Percentiles rank a stretch among this genome's conserved stretches.
phyloP scores from a whole-genome alignment of 2,113 vertebrate genomes.

The Neodontobutis hainanensis region DNA sequence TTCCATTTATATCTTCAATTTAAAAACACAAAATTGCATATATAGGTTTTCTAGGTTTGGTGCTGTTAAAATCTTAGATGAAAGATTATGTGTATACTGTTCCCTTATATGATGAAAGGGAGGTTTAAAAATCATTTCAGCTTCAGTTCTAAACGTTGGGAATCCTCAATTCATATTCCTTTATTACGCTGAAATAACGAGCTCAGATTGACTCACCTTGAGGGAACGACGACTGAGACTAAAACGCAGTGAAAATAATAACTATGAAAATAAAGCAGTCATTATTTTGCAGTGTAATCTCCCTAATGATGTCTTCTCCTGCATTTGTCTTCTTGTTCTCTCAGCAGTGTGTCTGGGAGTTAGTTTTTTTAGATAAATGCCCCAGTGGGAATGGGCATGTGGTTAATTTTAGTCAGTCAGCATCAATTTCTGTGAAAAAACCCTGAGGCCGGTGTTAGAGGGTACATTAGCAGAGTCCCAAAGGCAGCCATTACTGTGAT shows the following conservation, averaged over 20 bases:
- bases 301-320: background rate
- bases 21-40: no score
- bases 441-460: background rate
- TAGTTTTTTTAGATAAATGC: background rate
- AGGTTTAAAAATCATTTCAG: no score
- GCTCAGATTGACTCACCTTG: background rate
- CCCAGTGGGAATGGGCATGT: background rate
- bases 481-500: background rate
- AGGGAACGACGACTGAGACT: background rate
- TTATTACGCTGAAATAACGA: background rate
- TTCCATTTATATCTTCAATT: no score
- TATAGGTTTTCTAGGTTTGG: no score
- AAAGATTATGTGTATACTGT: no score
- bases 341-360: background rate
- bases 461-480: background rate
- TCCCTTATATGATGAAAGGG: no score
- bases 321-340: background rate
- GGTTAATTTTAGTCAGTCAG: constrained; percentile 1
- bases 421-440: constrained; percentile 2
- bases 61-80: no score
- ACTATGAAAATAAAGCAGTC: no score
- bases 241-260: background rate
- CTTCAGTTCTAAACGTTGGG: no score
- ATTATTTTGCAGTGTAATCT: background rate
- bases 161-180: no score